Conservation (phyloP, 1,140 invertebrate species). For the Neodiprion lecontei region DNA sequence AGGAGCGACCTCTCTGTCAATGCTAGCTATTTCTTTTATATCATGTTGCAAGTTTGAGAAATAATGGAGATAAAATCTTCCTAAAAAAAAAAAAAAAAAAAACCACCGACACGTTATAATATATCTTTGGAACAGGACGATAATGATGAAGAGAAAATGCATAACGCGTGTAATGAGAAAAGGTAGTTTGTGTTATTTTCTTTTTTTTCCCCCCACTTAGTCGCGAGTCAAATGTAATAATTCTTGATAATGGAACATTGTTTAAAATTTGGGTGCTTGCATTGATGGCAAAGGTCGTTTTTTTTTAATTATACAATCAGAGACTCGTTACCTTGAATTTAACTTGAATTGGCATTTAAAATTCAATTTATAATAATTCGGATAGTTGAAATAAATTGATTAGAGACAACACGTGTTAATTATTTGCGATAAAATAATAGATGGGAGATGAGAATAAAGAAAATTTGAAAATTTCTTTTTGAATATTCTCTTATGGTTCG, state of each 20-base stretch:
- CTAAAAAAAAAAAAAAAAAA: conserved; percentile 3
- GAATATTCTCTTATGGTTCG: no score
- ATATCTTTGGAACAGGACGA: not conserved
- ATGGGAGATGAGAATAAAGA: not conserved
- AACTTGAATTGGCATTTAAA: conserved; percentile 20
- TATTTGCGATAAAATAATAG: not conserved
- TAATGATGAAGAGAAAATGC: not conserved
- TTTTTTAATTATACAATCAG: conserved; percentile 42
- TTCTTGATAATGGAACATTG: no score
- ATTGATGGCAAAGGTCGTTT: conserved; percentile 58
- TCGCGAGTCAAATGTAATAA: not conserved
- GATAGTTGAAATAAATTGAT: no score
- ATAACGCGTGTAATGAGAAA: not conserved
- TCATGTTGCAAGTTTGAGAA: no score
- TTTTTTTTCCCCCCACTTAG: not conserved
- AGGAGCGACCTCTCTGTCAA: conserved; percentile 58
- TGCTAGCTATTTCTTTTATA: conserved; percentile 42
- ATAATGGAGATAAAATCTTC: not conserved
- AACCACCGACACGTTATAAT: conserved; percentile 8
- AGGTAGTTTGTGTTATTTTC: conserved; percentile 1
- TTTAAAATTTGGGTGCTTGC: conserved; percentile 41
- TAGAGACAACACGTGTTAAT: no score
- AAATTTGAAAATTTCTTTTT: not conserved
- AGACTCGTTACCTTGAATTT: conserved; percentile 61
- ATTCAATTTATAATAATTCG: no score